Conservation (phyloP, 2,113 vertebrate genomes). For the Cheirogaleus medius region DNA sequence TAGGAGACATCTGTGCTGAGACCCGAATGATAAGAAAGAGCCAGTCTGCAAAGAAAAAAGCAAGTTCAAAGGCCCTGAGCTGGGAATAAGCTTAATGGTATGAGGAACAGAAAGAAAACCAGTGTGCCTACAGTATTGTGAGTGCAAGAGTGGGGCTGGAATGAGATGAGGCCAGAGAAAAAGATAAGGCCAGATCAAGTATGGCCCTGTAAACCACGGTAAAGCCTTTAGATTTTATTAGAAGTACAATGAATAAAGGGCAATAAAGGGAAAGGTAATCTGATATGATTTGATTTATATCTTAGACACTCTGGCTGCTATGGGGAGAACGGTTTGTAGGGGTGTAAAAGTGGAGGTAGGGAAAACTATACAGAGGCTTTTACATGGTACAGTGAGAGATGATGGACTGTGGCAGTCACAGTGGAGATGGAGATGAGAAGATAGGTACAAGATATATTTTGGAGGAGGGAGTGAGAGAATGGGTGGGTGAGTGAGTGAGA, state of each 20-base stretch:
- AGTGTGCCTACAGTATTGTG: neutral
- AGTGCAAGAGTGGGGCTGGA: neutral
- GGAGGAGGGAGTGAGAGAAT: neutral
- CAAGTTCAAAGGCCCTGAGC: neutral
- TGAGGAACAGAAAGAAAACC: neutral
- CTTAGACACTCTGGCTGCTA: neutral
- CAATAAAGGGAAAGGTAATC: neutral
- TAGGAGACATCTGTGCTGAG: neutral
- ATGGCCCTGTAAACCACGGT: neutral
- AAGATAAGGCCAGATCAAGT: neutral
- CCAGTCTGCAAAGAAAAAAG: neutral
- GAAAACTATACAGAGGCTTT: no score
- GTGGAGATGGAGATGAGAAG: neutral
- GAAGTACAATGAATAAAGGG: neutral
- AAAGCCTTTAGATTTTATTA: neutral
- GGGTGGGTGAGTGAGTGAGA: no score
- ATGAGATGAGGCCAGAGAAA: neutral
- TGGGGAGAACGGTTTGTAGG: neutral
- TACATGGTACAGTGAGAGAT: neutral
- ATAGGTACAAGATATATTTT: fast-evolving
- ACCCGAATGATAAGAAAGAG: neutral
- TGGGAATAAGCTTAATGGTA: neutral
- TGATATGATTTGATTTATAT: neutral
- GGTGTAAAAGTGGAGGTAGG: neutral
- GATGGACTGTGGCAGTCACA: neutral